Evolutionary conservation across 2,797 vertebrate species (phyloP).

Genomic region (Pseudopleuronectes americanus): DNA sequence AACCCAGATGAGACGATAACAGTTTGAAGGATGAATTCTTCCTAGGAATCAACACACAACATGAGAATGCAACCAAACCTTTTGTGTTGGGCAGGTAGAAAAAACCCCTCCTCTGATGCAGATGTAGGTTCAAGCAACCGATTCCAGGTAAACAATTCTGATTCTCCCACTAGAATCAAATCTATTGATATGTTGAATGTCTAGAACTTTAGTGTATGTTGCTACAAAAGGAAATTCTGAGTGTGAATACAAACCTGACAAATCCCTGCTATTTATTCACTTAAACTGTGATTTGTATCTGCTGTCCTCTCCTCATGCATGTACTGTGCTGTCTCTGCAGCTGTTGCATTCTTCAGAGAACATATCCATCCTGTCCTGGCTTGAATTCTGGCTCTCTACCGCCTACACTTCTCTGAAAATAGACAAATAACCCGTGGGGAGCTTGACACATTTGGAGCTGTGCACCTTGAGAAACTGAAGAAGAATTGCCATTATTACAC

Average conservation of each 20-base stretch:
- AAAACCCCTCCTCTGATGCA: too few relatives aligned
- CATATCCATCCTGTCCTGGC: conserved; percentile 68
- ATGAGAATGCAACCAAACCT: too few relatives aligned
- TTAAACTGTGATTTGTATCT: conserved; percentile 2
- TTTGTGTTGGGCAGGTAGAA: too few relatives aligned
- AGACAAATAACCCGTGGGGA: conserved; percentile 73
- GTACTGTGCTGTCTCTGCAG: conserved; percentile 45
- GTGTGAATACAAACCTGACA: background rate
- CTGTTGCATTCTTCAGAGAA: conserved; percentile 61
- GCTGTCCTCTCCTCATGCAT: conserved; percentile 11
- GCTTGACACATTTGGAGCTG: conserved; percentile 60
- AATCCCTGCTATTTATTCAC: background rate
- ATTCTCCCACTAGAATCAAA: too few relatives aligned
- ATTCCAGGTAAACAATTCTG: too few relatives aligned
- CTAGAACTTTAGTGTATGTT: background rate
- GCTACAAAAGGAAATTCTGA: background rate
- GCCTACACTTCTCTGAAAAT: conserved; percentile 78
- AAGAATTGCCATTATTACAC: conserved; percentile 35
- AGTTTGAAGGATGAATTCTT: too few relatives aligned
- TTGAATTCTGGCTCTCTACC: conserved; percentile 62
- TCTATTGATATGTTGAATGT: too few relatives aligned
- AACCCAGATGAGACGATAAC: background rate
- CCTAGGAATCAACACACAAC: too few relatives aligned
- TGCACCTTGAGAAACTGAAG: conserved; percentile 66
- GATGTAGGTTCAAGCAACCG: too few relatives aligned